These are phyloP conservation scores for Malachius bipustulatus DNA, from an alignment of 2,888 invertebrate genomes.

Conservation along the genomic window DNA sequence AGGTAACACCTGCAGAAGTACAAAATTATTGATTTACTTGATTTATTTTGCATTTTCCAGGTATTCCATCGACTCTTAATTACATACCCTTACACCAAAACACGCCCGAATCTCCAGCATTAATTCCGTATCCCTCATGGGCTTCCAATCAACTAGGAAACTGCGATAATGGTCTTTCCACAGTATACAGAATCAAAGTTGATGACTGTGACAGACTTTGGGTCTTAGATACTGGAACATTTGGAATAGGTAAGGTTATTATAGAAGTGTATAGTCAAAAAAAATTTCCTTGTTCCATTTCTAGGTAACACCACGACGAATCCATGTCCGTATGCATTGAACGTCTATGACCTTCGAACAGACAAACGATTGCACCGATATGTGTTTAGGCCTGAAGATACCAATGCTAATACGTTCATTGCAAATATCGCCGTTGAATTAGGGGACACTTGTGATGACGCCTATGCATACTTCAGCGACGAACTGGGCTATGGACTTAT, in stretches of 20 bases:
- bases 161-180: slow-evolving; percentile 61
- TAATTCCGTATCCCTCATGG: slow-evolving; percentile 70
- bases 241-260: too few species aligned
- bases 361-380: slow-evolving; percentile 56
- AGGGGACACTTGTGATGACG: slow-evolving; percentile 61
- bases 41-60: slow-evolving; percentile 36
- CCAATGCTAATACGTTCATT: slow-evolving; percentile 65
- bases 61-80: slow-evolving; percentile 70
- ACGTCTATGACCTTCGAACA: slow-evolving; percentile 64
- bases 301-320: slow-evolving; percentile 60
- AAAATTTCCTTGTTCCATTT: too few species aligned
- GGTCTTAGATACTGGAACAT: slow-evolving; percentile 74
- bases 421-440: slow-evolving; percentile 79
- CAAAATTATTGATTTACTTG: neutral
- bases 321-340: slow-evolving; percentile 67
- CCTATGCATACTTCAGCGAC: slow-evolving; percentile 69
- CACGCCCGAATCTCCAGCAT: slow-evolving; percentile 54
- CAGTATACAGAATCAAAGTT: slow-evolving; percentile 67
- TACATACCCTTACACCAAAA: slow-evolving; percentile 60
- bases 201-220: slow-evolving; percentile 70
- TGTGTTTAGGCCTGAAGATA: slow-evolving; percentile 58
- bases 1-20: slow-evolving; percentile 44
- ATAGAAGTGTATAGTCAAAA: too few species aligned
- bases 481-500: slow-evolving; percentile 73
- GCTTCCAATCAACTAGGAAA: slow-evolving; percentile 62